phyloP scores from a whole-genome alignment of 2,888 invertebrate genomes.

The Lycaena phlaeas region DNA sequence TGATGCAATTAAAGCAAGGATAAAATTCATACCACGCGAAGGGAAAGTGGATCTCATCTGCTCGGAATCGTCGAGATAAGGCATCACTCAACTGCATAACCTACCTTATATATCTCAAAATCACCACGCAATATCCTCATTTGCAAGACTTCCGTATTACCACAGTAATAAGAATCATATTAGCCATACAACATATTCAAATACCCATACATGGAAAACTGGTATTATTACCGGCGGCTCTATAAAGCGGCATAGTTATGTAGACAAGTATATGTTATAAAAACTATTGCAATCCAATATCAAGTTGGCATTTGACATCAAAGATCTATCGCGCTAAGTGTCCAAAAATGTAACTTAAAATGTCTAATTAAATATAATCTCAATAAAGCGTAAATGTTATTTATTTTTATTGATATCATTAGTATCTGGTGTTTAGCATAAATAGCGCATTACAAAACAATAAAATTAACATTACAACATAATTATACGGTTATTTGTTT shows the following conservation, averaged over 20 bases:
- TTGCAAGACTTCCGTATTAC: constrained; percentile 16
- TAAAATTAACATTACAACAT: no score
- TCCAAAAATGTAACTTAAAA: no score
- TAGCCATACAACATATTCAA: constrained; percentile 35
- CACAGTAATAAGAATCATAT: constrained; percentile 22
- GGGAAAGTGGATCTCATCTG: constrained; percentile 16
- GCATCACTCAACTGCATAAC: constrained; percentile 19
- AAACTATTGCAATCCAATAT: no score
- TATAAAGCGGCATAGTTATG: constrained; percentile 36
- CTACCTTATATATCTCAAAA: constrained; percentile 17
- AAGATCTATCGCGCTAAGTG: no score
- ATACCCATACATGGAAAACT: constrained; percentile 42
- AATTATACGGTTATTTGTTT: no score
- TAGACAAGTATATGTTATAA: constrained; percentile 35
- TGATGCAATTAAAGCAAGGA: constrained; percentile 1
- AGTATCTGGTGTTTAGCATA: no score
- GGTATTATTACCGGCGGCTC: constrained; percentile 27
- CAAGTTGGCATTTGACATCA: no score
- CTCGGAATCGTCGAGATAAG: constrained; percentile 19
- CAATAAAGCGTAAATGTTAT: background rate
- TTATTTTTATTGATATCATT: constrained; percentile 3
- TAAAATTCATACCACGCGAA: constrained; percentile 5
- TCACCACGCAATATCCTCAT: constrained; percentile 18
- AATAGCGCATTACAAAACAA: no score
- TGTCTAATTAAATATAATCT: no score